These are phyloP conservation scores for Drosophila paranaensis DNA, from an alignment of 2,888 invertebrate species.

Conservation along the genomic window DNA sequence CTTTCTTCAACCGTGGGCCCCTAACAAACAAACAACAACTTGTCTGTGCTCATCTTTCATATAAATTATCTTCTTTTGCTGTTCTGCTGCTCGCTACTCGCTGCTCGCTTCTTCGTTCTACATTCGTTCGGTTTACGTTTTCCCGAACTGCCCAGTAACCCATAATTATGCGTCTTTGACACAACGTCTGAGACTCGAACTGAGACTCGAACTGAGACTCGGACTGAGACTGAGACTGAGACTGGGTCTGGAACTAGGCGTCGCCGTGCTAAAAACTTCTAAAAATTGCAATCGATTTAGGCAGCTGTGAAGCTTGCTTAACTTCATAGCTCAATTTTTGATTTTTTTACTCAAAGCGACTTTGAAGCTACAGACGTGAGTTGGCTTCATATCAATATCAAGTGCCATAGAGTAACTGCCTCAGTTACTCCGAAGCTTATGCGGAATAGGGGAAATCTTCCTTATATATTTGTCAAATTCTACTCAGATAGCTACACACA, in stretches of 20 bases:
- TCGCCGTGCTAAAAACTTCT: slow-evolving; percentile 33
- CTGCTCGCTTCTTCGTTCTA: slow-evolving; percentile 35
- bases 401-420: no score
- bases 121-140: slow-evolving; percentile 27
- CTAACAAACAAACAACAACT: slow-evolving; percentile 49
- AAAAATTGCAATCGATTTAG: neutral
- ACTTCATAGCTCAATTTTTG: no score
- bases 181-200: slow-evolving; percentile 44
- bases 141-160: slow-evolving; percentile 61
- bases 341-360: no score
- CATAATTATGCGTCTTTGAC: slow-evolving; percentile 82
- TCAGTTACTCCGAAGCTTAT: no score
- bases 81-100: no score
- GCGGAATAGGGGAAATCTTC: no score
- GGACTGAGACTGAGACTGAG: neutral
- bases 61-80: slow-evolving; percentile 65
- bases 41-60: slow-evolving; percentile 67
- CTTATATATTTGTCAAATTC: no score
- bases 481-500: no score
- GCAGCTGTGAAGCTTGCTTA: no score
- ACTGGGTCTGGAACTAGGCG: slow-evolving; percentile 23
- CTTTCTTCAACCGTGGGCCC: slow-evolving; percentile 34
- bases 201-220: neutral
- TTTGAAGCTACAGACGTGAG: no score
- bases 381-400: no score